Evolutionary conservation across 2,888 invertebrate genomes (phyloP), one percentile per base, ranked within the genome.

Genomic region (Eristalis tenax): DNA sequence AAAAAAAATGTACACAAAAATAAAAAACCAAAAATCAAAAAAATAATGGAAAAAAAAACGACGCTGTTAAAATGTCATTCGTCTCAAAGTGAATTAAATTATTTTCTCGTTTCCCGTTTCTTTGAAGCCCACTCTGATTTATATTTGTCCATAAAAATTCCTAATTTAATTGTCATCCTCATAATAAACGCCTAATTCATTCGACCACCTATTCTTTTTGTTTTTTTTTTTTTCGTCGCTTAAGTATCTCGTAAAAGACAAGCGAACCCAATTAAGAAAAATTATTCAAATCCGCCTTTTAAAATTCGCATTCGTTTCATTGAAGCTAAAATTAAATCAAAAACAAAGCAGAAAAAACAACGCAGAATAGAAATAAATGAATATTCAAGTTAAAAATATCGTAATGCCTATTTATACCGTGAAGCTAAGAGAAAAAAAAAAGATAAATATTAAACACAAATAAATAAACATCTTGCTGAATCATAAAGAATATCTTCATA

Each of bases 401-500:
- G 77, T 78, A 82, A 82, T 77, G 26, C 56, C 64, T 82, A 77
- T 82, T 74, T 82, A 64, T 69, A 59, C 26, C 61, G 6, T 38
- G 15, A 13, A 1, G 18, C 4, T 8, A 18, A 18, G 18, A 0
- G n/a, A 18, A 8, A 8, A 43, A 50, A 23, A 61, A 35, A 18
- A 59, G 23, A 68, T 61, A 4, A n/a, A 26, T 26, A 3, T 13
- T 50, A 11, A 50, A 32, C 32, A 6, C 8, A 32, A 32, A 32
- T 32, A 57, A 50, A 18, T 50, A 50, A 50, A 50, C 50, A 50
- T 50, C 50, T 50, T 50, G 50, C 18, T 81, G 65, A 82, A 61
- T 74, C 70, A 78, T 73, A 71, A 79, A 83, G 68, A 35, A 73
- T 70, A 73, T 70, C 69, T 61, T 66, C 64, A 38, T 81, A 69